Percentiles rank a stretch among this genome's conserved stretches.
Evolutionary conservation across 2,797 vertebrate species (phyloP).

Genomic region (Pseudotriccus pelzelni): DNA sequence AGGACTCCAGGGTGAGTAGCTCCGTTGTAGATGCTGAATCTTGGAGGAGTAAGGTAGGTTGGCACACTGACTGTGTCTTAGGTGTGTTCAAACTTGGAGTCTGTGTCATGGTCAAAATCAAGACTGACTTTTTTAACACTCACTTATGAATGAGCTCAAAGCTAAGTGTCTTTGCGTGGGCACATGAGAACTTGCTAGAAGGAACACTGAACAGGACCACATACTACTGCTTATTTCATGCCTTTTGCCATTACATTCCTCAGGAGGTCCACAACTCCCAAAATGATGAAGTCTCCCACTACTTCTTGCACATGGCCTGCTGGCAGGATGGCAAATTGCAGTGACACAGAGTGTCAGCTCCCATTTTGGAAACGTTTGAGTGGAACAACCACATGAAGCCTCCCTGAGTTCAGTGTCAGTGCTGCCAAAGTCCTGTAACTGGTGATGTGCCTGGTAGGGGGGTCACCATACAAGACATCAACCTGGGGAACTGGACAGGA

Average conservation of each 20-base stretch:
- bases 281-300: not conserved
- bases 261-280: not conserved
- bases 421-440: not conserved
- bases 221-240: not conserved
- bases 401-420: not conserved
- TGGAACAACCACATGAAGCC: not conserved
- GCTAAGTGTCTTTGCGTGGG: not conserved
- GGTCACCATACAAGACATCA: not conserved
- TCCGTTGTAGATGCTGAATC: not conserved
- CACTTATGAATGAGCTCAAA: not conserved
- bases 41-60: not conserved
- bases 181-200: not conserved
- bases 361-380: not conserved
- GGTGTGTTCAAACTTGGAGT: not conserved
- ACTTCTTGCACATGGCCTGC: rapidly evolving
- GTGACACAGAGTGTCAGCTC: not conserved
- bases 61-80: not conserved
- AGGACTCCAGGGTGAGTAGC: not conserved
- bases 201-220: not conserved
- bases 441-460: not conserved
- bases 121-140: not conserved
- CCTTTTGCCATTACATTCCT: not conserved
- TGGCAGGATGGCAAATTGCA: not conserved
- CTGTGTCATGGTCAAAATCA: not conserved
- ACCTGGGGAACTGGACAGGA: not conserved